These are phyloP conservation scores for Nymphalis polychloros DNA, from an alignment of 2,888 invertebrate species.

Conservation along the genomic window DNA sequence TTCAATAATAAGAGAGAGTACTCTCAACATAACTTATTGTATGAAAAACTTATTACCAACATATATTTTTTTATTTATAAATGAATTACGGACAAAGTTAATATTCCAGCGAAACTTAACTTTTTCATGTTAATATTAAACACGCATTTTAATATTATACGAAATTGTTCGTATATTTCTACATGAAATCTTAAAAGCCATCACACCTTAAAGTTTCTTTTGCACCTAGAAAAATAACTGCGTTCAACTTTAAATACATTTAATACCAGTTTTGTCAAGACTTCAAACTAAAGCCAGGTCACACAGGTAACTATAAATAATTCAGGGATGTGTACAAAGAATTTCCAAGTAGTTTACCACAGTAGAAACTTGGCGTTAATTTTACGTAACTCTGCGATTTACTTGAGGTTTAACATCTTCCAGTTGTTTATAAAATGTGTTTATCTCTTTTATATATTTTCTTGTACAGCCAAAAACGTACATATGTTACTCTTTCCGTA, in stretches of 20 bases:
- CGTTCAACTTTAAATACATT: neutral
- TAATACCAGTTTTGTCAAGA: neutral
- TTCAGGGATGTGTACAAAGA: slow-evolving; percentile 9
- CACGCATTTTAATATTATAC: no score
- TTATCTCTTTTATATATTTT: neutral
- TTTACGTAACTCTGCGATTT: slow-evolving; percentile 3
- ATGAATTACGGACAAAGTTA: no score
- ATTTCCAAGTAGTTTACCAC: slow-evolving; percentile 13
- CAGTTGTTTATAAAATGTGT: neutral
- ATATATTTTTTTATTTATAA: no score
- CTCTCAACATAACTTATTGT: no score
- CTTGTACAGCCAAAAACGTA: no score
- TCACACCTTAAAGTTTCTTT: neutral
- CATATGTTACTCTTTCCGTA: no score
- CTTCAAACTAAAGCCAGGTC: slow-evolving; percentile 1
- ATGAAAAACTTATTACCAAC: no score
- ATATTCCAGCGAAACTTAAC: no score
- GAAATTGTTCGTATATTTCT: no score
- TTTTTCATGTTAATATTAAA: no score
- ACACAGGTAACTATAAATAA: slow-evolving; percentile 6
- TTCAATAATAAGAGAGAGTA: no score
- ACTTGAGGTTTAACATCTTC: neutral
- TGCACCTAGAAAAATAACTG: neutral
- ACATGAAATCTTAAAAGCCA: no score
- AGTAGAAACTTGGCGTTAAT: slow-evolving; percentile 9